Evolutionary conservation across 1,140 invertebrate species (phyloP).

Genomic region (Spodoptera frugiperda): DNA sequence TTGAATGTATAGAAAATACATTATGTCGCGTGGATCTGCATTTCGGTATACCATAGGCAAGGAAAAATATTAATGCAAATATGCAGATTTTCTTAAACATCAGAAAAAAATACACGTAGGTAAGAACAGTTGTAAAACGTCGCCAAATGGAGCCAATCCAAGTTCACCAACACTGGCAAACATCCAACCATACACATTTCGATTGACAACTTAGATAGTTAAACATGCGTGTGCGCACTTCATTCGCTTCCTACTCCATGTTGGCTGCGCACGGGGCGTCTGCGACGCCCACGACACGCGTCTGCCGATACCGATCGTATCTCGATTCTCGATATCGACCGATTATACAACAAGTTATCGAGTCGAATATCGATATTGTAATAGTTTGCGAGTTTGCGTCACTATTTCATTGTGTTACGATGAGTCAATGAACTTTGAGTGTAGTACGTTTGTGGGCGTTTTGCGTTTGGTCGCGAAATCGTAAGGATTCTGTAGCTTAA

Average conservation of each 20-base stretch:
- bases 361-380: conserved; percentile 62
- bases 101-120: neutral
- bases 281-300: conserved; percentile 51
- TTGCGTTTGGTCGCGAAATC: neutral
- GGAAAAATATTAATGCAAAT: too few species aligned
- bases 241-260: conserved; percentile 16
- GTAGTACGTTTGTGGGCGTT: conserved; percentile 28
- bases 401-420: conserved; percentile 54
- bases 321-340: conserved; percentile 58
- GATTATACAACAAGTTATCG: conserved; percentile 61
- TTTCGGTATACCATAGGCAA: too few species aligned
- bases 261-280: neutral
- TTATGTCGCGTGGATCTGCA: too few species aligned
- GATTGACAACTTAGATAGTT: neutral
- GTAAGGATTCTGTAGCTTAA: neutral
- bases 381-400: conserved; percentile 65
- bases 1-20: too few species aligned
- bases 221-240: conserved; percentile 4
- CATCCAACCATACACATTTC: conserved; percentile 8
- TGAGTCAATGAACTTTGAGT: conserved; percentile 53
- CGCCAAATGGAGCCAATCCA: conserved; percentile 17
- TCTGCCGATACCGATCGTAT: conserved; percentile 60
- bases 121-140: neutral
- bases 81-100: neutral
- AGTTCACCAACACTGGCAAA: neutral